phyloP scores from a whole-genome alignment of 2,113 vertebrate species.

The Grantiella picta region DNA sequence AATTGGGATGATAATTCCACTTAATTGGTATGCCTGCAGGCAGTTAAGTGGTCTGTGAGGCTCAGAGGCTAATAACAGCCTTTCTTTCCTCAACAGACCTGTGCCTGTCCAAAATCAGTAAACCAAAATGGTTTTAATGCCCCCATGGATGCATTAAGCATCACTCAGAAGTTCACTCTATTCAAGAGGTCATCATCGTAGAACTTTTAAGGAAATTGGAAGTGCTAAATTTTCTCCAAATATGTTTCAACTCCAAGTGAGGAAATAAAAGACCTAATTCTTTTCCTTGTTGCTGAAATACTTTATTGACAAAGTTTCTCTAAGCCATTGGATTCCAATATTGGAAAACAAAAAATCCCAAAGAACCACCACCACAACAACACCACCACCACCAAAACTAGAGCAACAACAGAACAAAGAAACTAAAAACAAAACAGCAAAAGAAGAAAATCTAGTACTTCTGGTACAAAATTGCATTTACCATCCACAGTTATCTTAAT shows the following conservation, averaged over 20 bases:
- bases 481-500: not conserved
- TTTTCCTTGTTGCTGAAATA: not conserved
- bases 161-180: not conserved
- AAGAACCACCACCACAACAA: too few species aligned
- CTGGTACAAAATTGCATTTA: not conserved
- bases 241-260: not conserved
- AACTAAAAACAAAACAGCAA: not conserved
- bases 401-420: not conserved
- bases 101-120: not conserved
- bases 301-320: not conserved
- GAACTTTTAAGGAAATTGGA: not conserved
- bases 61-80: not conserved
- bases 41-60: constrained; percentile 38
- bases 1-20: constrained; percentile 68
- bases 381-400: not conserved
- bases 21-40: constrained; percentile 61
- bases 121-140: not conserved
- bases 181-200: not conserved
- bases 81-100: constrained; percentile 6
- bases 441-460: not conserved
- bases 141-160: not conserved
- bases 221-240: not conserved
- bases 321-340: not conserved
- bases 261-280: not conserved
- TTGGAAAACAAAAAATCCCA: not conserved